Base-by-base conservation (phyloP, 2,113 vertebrate species). In the Centropus unirufus region DNA sequence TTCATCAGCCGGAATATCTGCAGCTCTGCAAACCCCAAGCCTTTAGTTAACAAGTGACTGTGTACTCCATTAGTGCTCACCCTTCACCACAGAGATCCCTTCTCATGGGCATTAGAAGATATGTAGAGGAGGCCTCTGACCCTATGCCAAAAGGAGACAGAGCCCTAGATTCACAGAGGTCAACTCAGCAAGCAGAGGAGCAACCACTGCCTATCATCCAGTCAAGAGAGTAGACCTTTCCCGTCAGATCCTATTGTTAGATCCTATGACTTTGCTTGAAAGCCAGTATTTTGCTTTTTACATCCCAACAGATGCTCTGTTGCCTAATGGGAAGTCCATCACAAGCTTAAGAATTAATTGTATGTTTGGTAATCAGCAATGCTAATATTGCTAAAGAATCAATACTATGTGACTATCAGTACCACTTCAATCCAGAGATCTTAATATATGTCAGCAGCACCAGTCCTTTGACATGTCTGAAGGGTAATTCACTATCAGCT, bases 1-100 rank as follows among this genome's bases (percentile, higher is more conserved):
- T 74, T 92, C 44, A 0, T 89, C 95, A 92, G 89, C 92, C 91
- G 77, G 80, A 93, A 87, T 14, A 83, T 52, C 77, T 1, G 4
- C 59, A 36, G 70, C 66, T 40, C 83, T 2, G 10, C 94, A 95
- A 68, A 73, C 19, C 44, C 54, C 91, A 55, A 79, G 80, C 69
- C 52, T 66, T 54, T 10, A n/a, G 51, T 82, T 83, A 94, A 95
- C 87, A 92, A 96, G 92, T 77, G 93, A 91, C 47, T 77, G n/a
- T 55, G 67, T 30, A 29, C 70, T 87, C 47, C 58, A 49, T 57
- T 40, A 89, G 49, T 14, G 17, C 66, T 84, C 46, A 1, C 19
- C 52, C 87, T 72, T 51, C 1, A 4, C n/a, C 10, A 9, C 2
- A 21, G 42, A 91, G 79, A 86, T 66, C 47, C 34, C 36, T 73